Evolutionary conservation across 2,113 vertebrate genomes (phyloP).

Genomic region (Actinemys pallida): DNA sequence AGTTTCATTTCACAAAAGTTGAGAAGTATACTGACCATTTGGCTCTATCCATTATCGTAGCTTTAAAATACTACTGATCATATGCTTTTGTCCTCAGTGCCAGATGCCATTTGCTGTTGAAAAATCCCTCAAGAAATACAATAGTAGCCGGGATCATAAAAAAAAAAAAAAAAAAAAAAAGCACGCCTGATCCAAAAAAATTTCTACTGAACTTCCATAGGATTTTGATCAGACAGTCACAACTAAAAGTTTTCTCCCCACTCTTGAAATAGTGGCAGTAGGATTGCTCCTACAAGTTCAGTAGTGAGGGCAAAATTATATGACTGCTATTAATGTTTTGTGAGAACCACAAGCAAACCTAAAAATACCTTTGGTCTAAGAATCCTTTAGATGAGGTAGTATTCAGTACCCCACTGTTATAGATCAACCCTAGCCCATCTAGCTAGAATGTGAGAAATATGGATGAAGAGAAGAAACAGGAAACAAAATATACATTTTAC

Average conservation of each 20-base stretch:
- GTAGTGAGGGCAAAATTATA: background rate
- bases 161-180: background rate
- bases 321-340: rapidly evolving
- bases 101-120: background rate
- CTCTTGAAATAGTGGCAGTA: background rate
- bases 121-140: background rate
- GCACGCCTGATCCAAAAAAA: background rate
- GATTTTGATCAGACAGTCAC: background rate
- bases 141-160: background rate
- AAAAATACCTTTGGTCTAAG: background rate
- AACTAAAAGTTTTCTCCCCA: background rate
- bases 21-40: background rate
- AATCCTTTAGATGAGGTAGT: background rate
- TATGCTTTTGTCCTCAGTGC: background rate
- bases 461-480: background rate
- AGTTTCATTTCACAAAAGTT: background rate
- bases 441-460: background rate
- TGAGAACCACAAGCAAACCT: background rate
- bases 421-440: background rate
- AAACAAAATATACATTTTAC: background rate
- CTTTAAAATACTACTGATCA: background rate
- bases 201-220: background rate
- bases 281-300: background rate
- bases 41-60: background rate
- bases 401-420: background rate